Base-by-base conservation (phyloP, 2,888 invertebrate species). In the Trisateles emortualis region DNA sequence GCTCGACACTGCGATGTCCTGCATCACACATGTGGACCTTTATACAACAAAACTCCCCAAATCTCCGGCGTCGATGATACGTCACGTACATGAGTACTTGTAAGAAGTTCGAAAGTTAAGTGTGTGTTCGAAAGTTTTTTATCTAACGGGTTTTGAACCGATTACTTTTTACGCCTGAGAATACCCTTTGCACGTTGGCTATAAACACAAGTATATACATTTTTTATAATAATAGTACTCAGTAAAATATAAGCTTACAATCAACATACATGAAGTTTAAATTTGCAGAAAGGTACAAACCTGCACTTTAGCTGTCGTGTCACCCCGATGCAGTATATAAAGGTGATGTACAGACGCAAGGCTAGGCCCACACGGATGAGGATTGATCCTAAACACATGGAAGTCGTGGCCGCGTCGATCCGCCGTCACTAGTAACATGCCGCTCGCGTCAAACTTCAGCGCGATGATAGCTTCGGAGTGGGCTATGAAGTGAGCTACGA, bases 341-440 rank as follows among this genome's bases (percentile, higher is more conserved):
- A 99, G 92, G 88, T 99, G 99, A 83, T 99, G 98, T 22, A 98
- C 97, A 0, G 98, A 96, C 0, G 98, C 97, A 53, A 98, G 90
- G 16, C 96, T 95, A 8, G 98, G 95, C 0, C 97, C 97, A 43
- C 96, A 95, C 0, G 98, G 97, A 93, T 99, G 99, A 0, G 99
- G 97, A 79, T 98, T 97, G 68, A 99, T 95, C 53, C 98, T 94
- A 90, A 99, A 99, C 70, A 99, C 95, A 87, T 99, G 97, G 92
- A 99, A 99, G 83, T 98, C 97, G 79, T 99, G 98, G 0, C 99
- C 99, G 17, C 97, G 94, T 68, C 96, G 95, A 86, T 99, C 99
- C 0, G 98, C 98, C 0, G 98, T 98, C 66, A 99, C 93, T 36
- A 99, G 92, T 54, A 99, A 87, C 91, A 97, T 95, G 39, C 99